Conservation (phyloP, 2,113 vertebrate genomes). For the Rallus limicola region DNA sequence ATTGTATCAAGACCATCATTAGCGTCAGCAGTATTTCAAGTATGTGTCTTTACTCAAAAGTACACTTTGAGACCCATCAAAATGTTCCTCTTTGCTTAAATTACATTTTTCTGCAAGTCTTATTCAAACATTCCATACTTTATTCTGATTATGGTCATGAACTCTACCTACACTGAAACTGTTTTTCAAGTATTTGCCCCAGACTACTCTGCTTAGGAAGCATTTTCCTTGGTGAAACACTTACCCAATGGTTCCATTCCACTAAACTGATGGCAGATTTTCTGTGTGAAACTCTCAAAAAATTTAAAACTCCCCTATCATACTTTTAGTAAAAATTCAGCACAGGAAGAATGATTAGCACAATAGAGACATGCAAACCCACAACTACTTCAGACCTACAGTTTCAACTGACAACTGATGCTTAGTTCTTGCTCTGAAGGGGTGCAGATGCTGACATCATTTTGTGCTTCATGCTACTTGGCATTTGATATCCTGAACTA, state of each 20-base stretch:
- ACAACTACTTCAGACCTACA: background rate
- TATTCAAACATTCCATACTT: background rate
- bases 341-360: background rate
- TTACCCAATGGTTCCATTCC: background rate
- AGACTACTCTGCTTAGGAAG: background rate
- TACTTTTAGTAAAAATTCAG: background rate
- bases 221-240: background rate
- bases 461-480: background rate
- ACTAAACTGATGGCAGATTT: background rate
- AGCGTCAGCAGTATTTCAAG: background rate
- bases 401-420: background rate
- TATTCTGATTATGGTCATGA: background rate
- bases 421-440: background rate
- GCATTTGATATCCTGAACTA: background rate
- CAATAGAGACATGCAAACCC: background rate
- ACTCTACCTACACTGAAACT: background rate
- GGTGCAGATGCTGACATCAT: background rate
- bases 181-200: background rate
- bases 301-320: background rate
- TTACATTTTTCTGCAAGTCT: background rate
- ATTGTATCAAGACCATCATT: background rate
- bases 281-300: background rate
- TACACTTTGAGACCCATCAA: background rate
- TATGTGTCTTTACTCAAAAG: background rate
- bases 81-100: background rate